Conservation (phyloP, 2,797 vertebrate genomes). For the Lacerta viridis region DNA sequence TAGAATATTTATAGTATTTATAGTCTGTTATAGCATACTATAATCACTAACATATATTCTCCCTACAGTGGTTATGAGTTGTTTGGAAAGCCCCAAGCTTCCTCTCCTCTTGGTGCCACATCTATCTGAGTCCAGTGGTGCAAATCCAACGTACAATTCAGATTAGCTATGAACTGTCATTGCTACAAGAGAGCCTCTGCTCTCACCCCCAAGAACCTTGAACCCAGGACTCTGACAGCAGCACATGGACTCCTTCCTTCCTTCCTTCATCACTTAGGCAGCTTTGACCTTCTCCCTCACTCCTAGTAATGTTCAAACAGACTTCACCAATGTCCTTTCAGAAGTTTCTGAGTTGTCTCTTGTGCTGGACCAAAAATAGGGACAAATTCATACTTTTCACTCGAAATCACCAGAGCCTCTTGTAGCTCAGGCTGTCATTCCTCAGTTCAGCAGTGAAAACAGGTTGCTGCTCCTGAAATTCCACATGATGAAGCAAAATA, state of each 20-base stretch:
- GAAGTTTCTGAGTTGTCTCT: not conserved
- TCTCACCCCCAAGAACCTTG: not conserved
- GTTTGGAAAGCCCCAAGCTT: not conserved
- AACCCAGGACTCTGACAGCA: not conserved
- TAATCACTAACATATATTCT: not conserved
- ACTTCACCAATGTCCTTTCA: not conserved
- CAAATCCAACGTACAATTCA: not conserved
- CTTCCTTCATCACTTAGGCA: not conserved
- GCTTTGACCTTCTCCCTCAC: not conserved
- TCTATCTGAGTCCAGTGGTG: not conserved
- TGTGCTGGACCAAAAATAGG: not conserved
- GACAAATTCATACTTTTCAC: not conserved
- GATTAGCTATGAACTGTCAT: not conserved
- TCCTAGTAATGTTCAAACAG: not conserved
- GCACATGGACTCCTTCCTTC: not conserved
- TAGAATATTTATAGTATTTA: not conserved
- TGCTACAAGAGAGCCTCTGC: not conserved
- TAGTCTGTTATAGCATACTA: not conserved
- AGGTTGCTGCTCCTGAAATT: not conserved
- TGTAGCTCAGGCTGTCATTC: not conserved
- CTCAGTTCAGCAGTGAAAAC: not conserved
- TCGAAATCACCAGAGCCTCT: not conserved
- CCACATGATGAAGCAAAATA: slow-evolving; percentile 11
- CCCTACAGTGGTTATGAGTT: no score
- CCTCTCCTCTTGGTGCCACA: not conserved